These are phyloP conservation scores for Acanthurus leucopareius DNA, from an alignment of 2,797 vertebrate genomes.

Conservation along the genomic window DNA sequence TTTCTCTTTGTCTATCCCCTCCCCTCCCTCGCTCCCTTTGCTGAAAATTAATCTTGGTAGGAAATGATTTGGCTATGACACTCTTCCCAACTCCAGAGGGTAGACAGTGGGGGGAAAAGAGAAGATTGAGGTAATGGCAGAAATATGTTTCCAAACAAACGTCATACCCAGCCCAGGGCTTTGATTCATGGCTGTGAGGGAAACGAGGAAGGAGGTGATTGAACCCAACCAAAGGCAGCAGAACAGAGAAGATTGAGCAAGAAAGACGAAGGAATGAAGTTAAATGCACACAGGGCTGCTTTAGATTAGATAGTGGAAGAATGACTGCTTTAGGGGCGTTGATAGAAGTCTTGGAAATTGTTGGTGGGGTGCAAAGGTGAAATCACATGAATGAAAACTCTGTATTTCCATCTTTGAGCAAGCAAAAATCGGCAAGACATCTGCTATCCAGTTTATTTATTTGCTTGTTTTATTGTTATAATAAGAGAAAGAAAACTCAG, in stretches of 20 bases:
- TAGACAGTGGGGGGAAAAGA: not conserved
- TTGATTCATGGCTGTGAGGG: constrained; percentile 72
- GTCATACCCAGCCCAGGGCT: constrained; percentile 72
- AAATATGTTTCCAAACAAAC: constrained; percentile 61
- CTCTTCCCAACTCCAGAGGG: constrained; percentile 20
- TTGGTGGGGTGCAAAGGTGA: constrained; percentile 44
- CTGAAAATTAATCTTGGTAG: constrained; percentile 41
- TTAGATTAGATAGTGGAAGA: constrained; percentile 43
- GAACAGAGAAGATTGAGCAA: constrained; percentile 37
- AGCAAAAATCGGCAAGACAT: constrained; percentile 9
- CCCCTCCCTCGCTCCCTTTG: not conserved
- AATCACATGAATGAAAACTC: constrained; percentile 69
- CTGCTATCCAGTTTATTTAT: not conserved
- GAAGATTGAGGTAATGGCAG: constrained; percentile 56
- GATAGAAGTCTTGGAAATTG: constrained; percentile 44
- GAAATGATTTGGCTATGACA: constrained; percentile 48
- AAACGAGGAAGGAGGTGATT: constrained; percentile 43
- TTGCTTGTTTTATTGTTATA: constrained; percentile 7
- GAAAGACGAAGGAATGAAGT: constrained; percentile 17
- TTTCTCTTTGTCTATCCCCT: constrained; percentile 10
- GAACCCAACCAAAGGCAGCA: constrained; percentile 41
- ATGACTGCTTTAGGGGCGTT: constrained; percentile 8
- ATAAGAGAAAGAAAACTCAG: not conserved
- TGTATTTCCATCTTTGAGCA: constrained; percentile 69
- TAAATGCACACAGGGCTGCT: constrained; percentile 33